phyloP scores from a whole-genome alignment of 2,888 invertebrate genomes.

The Harmothoe impar region DNA sequence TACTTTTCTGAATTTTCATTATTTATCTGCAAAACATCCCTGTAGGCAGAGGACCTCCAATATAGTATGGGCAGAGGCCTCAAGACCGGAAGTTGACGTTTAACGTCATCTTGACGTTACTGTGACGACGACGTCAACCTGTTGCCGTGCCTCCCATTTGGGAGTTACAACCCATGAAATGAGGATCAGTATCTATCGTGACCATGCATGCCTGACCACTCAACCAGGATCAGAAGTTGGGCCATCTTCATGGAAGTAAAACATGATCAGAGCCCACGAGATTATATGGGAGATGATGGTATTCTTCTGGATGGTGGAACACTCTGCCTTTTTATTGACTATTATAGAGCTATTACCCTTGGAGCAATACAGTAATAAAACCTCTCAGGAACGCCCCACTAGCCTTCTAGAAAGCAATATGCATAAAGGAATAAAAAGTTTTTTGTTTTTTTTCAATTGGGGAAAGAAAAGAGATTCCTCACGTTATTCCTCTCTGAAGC shows the following conservation, averaged over 20 bases:
- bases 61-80: too few species aligned
- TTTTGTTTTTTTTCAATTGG: not conserved
- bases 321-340: not conserved
- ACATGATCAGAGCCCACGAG: not conserved
- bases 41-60: too few species aligned
- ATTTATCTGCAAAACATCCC: too few species aligned
- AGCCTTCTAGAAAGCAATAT: not conserved
- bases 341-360: slow-evolving; percentile 6
- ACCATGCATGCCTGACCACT: slow-evolving; percentile 38
- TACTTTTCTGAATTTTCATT: too few species aligned
- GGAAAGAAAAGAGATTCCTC: not conserved
- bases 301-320: slow-evolving; percentile 24
- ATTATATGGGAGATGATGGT: slow-evolving; percentile 9
- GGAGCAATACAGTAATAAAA: not conserved
- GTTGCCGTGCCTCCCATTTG: not conserved
- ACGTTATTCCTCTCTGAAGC: not conserved
- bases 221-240: not conserved
- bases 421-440: not conserved
- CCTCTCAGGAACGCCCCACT: not conserved
- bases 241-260: slow-evolving; percentile 29
- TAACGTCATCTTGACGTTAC: not conserved
- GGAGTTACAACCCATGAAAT: slow-evolving; percentile 5
- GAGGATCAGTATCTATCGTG: slow-evolving; percentile 38
- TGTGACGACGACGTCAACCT: not conserved
- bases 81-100: not conserved